A percentile compares a stretch with the other conserved stretches of the same genome.
Conservation (phyloP, 2,113 vertebrate genomes). For the Tenrec ecaudatus region DNA sequence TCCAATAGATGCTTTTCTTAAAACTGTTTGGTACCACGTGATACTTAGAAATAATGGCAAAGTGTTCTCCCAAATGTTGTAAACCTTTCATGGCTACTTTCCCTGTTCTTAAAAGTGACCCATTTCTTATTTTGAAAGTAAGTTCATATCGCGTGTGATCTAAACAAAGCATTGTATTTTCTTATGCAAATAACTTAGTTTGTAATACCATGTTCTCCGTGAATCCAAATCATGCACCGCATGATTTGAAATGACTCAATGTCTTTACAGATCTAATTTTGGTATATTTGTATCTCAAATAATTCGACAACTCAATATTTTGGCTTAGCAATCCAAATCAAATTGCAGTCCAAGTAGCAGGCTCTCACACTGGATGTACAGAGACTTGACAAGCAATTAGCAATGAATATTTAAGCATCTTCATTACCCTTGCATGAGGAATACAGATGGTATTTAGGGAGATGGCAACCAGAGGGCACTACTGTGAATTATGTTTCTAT, state of each 20-base stretch:
- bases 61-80: conserved; percentile 38
- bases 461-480: conserved; percentile 67
- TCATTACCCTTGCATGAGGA: conserved; percentile 78
- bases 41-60: background rate
- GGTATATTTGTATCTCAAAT: conserved; percentile 80
- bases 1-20: conserved; percentile 39
- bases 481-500: conserved; percentile 61
- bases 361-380: conserved; percentile 74
- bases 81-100: background rate
- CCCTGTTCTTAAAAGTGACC: conserved; percentile 43
- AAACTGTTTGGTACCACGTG: conserved; percentile 14
- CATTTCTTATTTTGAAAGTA: conserved; percentile 61
- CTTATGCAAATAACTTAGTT: conserved; percentile 63
- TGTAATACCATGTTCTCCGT: conserved; percentile 56
- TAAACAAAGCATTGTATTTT: conserved; percentile 56
- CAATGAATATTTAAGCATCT: conserved; percentile 79
- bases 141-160: conserved; percentile 41
- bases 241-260: conserved; percentile 73
- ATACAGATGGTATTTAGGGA: conserved; percentile 73
- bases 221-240: conserved; percentile 54
- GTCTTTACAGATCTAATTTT: conserved; percentile 77
- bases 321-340: conserved; percentile 79
- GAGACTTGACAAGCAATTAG: conserved; percentile 80
- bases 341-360: conserved; percentile 80
- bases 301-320: conserved; percentile 82